Percentiles rank a stretch among this genome's conserved stretches.
Evolutionary conservation across 2,888 invertebrate species (phyloP).

Genomic region (Drosophila melanosoma): DNA sequence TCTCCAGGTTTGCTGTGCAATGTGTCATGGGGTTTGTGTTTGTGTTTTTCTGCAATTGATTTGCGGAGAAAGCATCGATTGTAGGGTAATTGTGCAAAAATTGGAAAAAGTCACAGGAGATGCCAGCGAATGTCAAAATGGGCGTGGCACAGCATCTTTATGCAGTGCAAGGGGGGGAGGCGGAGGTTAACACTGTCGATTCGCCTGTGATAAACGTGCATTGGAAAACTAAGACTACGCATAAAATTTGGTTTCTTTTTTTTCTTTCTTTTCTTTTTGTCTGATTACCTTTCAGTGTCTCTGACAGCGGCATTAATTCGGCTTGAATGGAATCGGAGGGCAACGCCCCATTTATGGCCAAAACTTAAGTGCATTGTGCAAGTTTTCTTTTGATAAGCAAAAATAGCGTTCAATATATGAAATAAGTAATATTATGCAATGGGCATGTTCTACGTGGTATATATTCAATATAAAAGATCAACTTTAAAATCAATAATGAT

Average conservation of each 20-base stretch:
- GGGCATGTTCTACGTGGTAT: neutral
- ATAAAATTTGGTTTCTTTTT: neutral
- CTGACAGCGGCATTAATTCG: conserved; percentile 30
- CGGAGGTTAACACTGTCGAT: conserved; percentile 6
- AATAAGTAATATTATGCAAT: neutral
- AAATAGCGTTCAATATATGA: neutral
- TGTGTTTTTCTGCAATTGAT: conserved; percentile 83
- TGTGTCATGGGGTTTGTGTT: conserved; percentile 82
- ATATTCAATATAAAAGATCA: neutral
- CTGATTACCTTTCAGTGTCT: conserved; percentile 31
- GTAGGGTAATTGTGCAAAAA: conserved; percentile 82
- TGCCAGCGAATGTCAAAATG: conserved; percentile 52
- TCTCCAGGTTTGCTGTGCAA: conserved; percentile 48
- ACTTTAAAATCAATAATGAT: neutral
- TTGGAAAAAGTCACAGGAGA: conserved; percentile 78
- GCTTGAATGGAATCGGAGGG: conserved; percentile 22
- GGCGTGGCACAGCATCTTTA: conserved; percentile 46
- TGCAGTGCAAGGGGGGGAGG: conserved; percentile 27
- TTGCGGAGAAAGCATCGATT: conserved; percentile 83
- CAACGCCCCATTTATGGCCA: conserved; percentile 15
- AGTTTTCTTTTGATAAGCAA: conserved; percentile 6
- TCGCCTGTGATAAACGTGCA: conserved; percentile 34
- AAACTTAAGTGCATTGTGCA: conserved; percentile 19
- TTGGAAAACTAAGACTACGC: conserved; percentile 4
- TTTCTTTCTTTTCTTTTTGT: neutral